phyloP scores from a whole-genome alignment of 2,113 vertebrate genomes.

The Hemiprocne comata region DNA sequence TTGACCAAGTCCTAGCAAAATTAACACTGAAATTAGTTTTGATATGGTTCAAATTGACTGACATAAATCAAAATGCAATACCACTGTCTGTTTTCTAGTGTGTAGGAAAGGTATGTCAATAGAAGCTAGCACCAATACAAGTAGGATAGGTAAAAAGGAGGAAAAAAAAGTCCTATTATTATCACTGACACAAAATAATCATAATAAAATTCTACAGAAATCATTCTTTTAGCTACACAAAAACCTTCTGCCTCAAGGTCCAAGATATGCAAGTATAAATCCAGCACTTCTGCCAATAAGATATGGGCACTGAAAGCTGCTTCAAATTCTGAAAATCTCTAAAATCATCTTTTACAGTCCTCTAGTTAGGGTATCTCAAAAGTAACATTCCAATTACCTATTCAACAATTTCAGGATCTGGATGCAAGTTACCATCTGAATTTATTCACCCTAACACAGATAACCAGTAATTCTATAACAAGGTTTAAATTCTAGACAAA shows the following conservation, averaged over 20 bases:
- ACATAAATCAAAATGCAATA: background rate
- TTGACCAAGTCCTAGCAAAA: background rate
- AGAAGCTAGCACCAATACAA: background rate
- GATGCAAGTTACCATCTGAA: background rate
- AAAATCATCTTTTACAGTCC: background rate
- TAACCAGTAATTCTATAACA: background rate
- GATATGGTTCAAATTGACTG: background rate
- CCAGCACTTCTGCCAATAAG: background rate
- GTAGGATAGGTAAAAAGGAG: background rate
- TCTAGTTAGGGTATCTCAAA: background rate
- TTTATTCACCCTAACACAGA: background rate
- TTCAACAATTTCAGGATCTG: background rate
- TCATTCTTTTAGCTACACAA: rapidly evolving
- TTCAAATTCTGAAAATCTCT: background rate
- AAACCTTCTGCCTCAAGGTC: background rate
- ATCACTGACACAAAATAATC: background rate
- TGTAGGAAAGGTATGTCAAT: background rate
- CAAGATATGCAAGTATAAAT: background rate
- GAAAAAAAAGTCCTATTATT: background rate
- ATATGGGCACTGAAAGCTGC: background rate
- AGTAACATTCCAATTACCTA: background rate
- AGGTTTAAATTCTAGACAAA: background rate
- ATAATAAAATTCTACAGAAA: background rate
- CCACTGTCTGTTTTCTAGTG: background rate
- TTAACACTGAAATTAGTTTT: background rate